Evolutionary conservation across 2,888 invertebrate genomes (phyloP).

Genomic region (Aphodius granarius): DNA sequence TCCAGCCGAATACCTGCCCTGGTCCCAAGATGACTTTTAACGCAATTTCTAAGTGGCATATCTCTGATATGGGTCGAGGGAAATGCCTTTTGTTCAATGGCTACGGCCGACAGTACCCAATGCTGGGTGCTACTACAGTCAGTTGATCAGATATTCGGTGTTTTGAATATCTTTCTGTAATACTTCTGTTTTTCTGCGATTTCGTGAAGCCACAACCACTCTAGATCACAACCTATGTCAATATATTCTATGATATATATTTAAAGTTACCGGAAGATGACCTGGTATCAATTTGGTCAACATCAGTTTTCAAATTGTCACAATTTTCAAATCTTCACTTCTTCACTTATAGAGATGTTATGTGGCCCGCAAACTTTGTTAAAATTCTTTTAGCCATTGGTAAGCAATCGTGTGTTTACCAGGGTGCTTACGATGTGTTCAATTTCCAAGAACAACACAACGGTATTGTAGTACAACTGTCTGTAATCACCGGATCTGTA

Average conservation of each 20-base stretch:
- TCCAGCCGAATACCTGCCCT: slow-evolving; percentile 45
- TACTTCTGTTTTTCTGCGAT: too few species aligned
- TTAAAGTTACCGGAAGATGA: too few species aligned
- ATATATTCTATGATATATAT: too few species aligned
- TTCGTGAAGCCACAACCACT: too few species aligned
- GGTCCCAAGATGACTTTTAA: slow-evolving; percentile 50
- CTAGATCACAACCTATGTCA: too few species aligned
- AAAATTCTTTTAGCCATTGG: background rate
- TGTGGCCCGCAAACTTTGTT: background rate
- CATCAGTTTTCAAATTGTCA: too few species aligned
- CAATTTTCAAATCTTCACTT: too few species aligned
- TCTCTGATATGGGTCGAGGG: slow-evolving; percentile 53
- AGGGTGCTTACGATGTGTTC: background rate
- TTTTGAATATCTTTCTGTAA: too few species aligned
- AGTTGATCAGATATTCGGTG: background rate
- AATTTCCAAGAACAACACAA: background rate
- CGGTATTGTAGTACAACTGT: background rate
- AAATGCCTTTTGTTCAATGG: slow-evolving; percentile 49
- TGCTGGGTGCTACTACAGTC: background rate
- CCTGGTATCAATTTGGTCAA: too few species aligned
- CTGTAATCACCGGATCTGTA: background rate
- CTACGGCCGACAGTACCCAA: background rate
- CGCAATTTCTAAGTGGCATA: slow-evolving; percentile 55
- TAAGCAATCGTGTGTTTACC: background rate
- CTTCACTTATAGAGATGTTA: background rate